Conservation (phyloP, 2,797 vertebrate species). For the Tympanoctomys barrerae region DNA sequence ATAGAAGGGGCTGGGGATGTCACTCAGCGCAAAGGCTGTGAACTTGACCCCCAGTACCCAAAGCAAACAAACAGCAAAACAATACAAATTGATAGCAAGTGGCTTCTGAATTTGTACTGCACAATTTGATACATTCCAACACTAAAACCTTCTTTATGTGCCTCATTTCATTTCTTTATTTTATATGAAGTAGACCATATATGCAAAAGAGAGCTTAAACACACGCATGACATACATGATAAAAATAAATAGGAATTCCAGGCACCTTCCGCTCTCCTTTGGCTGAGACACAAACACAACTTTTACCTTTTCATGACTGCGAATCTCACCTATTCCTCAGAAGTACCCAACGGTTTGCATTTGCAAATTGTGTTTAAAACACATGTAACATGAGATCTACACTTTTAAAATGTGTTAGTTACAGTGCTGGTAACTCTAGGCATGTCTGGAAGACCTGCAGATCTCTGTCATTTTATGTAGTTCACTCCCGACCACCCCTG, state of each 20-base stretch:
- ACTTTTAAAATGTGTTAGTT: neutral
- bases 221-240: neutral
- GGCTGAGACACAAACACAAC: too few species aligned
- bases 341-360: neutral
- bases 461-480: neutral
- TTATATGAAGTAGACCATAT: neutral
- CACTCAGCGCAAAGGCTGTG: neutral
- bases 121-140: neutral
- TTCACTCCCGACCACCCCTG: too few species aligned
- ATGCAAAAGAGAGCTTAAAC: neutral
- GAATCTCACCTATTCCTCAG: neutral
- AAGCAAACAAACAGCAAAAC: neutral
- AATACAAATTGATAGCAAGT: neutral
- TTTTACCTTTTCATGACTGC: too few species aligned
- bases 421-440: too few species aligned
- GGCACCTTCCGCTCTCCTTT: too few species aligned
- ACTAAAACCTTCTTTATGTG: neutral
- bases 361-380: neutral
- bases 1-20: neutral
- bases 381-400: neutral
- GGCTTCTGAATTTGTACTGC: neutral
- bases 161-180: neutral
- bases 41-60: neutral
- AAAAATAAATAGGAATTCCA: neutral
- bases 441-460: neutral